A percentile compares a stretch with the other conserved stretches of the same genome.
Conservation (phyloP, 2,888 invertebrate species). For the Caenorhabditis imperialis region DNA sequence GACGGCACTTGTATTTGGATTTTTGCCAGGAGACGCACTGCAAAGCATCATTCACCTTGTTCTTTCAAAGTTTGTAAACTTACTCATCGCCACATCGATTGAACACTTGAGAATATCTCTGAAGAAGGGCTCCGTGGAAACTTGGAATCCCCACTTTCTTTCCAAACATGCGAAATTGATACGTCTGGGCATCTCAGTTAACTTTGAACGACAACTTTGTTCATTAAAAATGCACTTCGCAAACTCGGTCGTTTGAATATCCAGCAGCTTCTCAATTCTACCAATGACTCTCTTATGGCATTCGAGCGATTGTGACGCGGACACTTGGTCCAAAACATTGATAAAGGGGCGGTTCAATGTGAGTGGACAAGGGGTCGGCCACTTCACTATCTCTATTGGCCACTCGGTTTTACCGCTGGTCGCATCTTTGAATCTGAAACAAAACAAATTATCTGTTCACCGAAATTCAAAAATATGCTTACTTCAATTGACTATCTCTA, state of each 20-base stretch:
- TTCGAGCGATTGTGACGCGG: slow-evolving; percentile 58
- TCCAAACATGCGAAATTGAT: slow-evolving; percentile 51
- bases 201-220: slow-evolving; percentile 53
- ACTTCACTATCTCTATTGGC: slow-evolving; percentile 72
- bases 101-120: slow-evolving; percentile 68
- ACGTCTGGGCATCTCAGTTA: slow-evolving; percentile 60
- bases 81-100: slow-evolving; percentile 50
- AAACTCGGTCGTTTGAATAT: slow-evolving; percentile 61
- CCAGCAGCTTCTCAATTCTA: slow-evolving; percentile 70
- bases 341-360: slow-evolving; percentile 78
- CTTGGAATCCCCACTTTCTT: slow-evolving; percentile 45
- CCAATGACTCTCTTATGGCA: slow-evolving; percentile 64
- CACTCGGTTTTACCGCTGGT: slow-evolving; percentile 13
- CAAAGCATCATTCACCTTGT: too few relatives aligned
- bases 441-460: too few relatives aligned
- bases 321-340: slow-evolving; percentile 75
- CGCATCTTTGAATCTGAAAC: slow-evolving; percentile 8
- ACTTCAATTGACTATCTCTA: slow-evolving; percentile 8
- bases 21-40: slow-evolving; percentile 30
- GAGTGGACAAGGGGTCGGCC: slow-evolving; percentile 65
- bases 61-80: slow-evolving; percentile 5
- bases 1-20: slow-evolving; percentile 60
- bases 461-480: not conserved
- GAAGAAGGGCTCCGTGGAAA: slow-evolving; percentile 73
- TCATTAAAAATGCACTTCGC: slow-evolving; percentile 66